Percentiles rank a stretch among this genome's conserved stretches.
These are phyloP conservation scores for Drosophila helvetica DNA, from an alignment of 2,888 invertebrate species.

Conservation along the genomic window DNA sequence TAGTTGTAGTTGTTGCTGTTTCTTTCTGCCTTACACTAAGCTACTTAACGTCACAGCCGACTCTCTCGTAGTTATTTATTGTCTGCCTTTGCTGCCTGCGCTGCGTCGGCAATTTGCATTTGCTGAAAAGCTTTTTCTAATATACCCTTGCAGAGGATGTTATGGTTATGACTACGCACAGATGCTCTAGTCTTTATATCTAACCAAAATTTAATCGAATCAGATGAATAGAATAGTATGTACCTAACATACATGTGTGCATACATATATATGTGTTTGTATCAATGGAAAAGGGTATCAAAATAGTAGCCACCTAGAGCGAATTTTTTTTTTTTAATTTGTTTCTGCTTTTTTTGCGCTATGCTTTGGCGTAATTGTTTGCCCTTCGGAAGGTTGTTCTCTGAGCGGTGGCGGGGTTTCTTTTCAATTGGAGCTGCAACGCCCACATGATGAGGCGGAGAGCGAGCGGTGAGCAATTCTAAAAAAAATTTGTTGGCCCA, in stretches of 20 bases:
- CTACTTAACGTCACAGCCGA: constrained; percentile 54
- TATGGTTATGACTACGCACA: neutral
- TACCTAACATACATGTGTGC: no score
- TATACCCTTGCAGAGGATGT: neutral
- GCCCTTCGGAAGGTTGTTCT: constrained; percentile 57
- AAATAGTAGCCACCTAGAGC: neutral
- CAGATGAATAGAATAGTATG: no score
- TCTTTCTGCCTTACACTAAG: constrained; percentile 35
- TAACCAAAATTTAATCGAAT: no score
- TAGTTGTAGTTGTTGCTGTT: constrained; percentile 22
- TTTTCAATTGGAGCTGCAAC: constrained; percentile 19
- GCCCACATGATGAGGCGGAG: constrained; percentile 5
- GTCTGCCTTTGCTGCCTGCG: constrained; percentile 22
- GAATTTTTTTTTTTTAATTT: neutral
- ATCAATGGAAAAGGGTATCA: neutral
- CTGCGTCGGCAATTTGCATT: constrained; percentile 18
- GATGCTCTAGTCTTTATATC: no score
- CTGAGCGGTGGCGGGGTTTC: constrained; percentile 29
- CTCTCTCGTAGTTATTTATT: constrained; percentile 43
- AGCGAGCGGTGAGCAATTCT: constrained; percentile 18
- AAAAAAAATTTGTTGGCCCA: constrained; percentile 46
- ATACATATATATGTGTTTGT: no score
- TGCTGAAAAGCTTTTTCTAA: neutral
- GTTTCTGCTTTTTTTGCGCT: constrained; percentile 6
- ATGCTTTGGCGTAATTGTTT: constrained; percentile 40